Conservation (phyloP, 2,797 vertebrate species). For the Notolepis coatsorum region DNA sequence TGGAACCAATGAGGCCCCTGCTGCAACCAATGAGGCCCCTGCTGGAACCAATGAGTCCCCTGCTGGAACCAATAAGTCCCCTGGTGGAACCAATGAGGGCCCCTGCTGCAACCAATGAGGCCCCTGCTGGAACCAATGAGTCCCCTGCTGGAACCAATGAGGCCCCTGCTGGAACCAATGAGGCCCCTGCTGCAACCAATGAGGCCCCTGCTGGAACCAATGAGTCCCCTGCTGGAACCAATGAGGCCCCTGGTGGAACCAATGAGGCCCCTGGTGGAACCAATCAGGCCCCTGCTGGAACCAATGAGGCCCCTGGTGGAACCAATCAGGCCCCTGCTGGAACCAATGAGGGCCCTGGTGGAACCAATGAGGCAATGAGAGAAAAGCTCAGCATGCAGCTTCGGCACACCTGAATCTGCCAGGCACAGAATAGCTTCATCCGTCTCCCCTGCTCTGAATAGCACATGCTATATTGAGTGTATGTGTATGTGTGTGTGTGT, state of each 20-base stretch:
- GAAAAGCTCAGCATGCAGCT: not conserved
- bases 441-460: not conserved
- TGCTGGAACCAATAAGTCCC: not conserved
- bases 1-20: not conserved
- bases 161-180: not conserved
- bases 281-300: not conserved
- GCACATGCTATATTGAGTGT: not conserved
- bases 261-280: conserved; percentile 1
- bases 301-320: conserved; percentile 2
- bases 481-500: not conserved
- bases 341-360: not conserved
- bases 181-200: too few relatives aligned
- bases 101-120: not conserved
- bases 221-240: not conserved
- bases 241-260: not conserved
- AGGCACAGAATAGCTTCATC: not conserved
- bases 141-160: too few relatives aligned
- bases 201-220: not conserved
- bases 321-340: not conserved
- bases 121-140: not conserved
- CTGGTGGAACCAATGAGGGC: too few relatives aligned
- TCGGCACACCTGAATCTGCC: not conserved
- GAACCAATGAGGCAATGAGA: too few relatives aligned
- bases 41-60: too few relatives aligned
- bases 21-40: not conserved